Evolutionary conservation across 2,113 vertebrate species (phyloP).

Genomic region (Elachura formosa): DNA sequence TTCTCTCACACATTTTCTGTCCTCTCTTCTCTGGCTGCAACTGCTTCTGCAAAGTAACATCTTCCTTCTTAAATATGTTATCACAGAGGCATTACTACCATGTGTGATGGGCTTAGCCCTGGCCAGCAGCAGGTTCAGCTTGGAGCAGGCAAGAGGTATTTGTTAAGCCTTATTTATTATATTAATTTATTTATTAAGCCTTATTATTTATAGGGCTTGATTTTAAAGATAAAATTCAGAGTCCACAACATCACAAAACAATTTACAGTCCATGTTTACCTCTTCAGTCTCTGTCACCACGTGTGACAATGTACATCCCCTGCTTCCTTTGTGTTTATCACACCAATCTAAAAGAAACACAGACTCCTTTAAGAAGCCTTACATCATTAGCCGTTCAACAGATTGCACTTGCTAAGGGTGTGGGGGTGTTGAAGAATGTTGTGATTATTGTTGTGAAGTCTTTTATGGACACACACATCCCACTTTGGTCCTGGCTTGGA

Average conservation of each 20-base stretch:
- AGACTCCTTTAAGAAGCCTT: neutral
- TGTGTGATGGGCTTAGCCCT: neutral
- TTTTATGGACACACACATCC: neutral
- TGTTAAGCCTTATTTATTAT: neutral
- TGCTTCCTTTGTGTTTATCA: neutral
- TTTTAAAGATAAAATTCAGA: neutral
- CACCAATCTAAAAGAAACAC: neutral
- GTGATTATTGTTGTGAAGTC: neutral
- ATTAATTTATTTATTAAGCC: neutral
- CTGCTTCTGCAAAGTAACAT: neutral
- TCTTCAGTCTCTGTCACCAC: neutral
- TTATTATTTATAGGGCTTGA: neutral
- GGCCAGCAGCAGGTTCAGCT: neutral
- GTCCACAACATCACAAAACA: neutral
- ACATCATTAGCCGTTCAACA: neutral
- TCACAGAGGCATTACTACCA: accelerated
- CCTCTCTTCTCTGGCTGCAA: neutral
- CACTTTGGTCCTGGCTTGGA: neutral
- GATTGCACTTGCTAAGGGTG: neutral
- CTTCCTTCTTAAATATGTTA: neutral
- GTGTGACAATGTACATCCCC: neutral
- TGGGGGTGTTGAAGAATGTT: neutral
- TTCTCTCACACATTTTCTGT: neutral
- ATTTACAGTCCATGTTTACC: neutral
- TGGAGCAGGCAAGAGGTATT: neutral